Base-by-base conservation (phyloP, 2,797 vertebrate genomes). In the Myiotriccus ornatus region DNA sequence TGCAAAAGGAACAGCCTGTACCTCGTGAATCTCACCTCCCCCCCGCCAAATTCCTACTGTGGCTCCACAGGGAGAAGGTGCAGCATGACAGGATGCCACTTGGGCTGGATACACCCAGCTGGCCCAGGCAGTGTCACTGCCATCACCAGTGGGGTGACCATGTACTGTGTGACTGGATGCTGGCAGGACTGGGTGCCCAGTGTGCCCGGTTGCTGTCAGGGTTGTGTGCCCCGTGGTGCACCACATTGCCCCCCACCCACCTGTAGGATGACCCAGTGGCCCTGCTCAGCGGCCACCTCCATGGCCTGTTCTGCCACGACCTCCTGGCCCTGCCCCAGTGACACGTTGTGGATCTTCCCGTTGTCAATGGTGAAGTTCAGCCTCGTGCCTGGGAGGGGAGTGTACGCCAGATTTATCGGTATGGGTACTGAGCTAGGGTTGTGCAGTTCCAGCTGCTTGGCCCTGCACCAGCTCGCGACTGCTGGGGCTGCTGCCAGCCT, bases 211-310 rank as follows among this genome's bases (percentile, higher is more conserved):
- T 49, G 50, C 35, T 0, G 0, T 14, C 50, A 12, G 43, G 43
- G 37, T 39, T 28, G 41, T 4, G 37, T 12, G 5, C 21, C 23
- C 35, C 7, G 1, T 3, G 2, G 12, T n/a, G 64, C 0, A 0
- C 16, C 35, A 41, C 14, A 2, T 19, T n/a, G 49, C 10, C 53
- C 47, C 15, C 2, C 16, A 46, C 84, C 3, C 35, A 98, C 98
- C 98, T 98, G 98, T 67, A 98, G 97, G 50, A 98, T 98, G 93
- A 98, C 98, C 98, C 98, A 98, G 93, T 98, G 98, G 8, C 98
- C 98, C 8, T 84, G 76, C 10, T 27, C 39, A 0, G 98, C 97
- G 0, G 98, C 98, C 90, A 97, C 53, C 3, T 97, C 97, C 88
- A 98, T 96, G 1, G 98, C 98, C 0, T 34, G 37, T 93, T 98